These are phyloP conservation scores for Baccha elongata DNA, from an alignment of 2,888 invertebrate species.

Conservation along the genomic window DNA sequence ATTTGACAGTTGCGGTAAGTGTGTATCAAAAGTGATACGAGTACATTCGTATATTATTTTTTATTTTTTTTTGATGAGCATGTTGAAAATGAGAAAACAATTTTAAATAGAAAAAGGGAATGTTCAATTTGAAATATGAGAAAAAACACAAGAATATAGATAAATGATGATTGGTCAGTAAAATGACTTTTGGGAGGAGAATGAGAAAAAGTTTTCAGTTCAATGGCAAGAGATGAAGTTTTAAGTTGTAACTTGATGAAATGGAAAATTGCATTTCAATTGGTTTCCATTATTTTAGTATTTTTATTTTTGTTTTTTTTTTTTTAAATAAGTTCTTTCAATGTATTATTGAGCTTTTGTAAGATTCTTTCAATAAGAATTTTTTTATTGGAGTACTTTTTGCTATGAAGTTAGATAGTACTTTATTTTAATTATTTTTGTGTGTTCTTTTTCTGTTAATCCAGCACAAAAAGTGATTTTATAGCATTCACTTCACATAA, in stretches of 20 bases:
- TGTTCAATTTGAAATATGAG: constrained; percentile 26
- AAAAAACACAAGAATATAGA: not conserved
- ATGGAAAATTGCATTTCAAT: constrained; percentile 55
- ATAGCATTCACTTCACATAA: too few species aligned
- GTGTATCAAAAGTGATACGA: not conserved
- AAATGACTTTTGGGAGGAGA: constrained; percentile 16
- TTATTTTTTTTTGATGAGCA: not conserved
- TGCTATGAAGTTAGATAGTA: too few species aligned
- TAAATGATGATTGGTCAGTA: constrained; percentile 1
- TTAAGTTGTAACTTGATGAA: constrained; percentile 16
- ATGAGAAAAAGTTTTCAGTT: constrained; percentile 3
- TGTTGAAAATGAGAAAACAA: constrained; percentile 22
- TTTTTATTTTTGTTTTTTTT: not conserved
- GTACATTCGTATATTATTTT: constrained; percentile 7
- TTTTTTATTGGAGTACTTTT: not conserved
- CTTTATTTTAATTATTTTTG: too few species aligned
- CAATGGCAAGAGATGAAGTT: constrained; percentile 25
- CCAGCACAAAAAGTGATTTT: too few species aligned
- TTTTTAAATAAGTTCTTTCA: not conserved
- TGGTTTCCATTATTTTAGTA: not conserved
- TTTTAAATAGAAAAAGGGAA: constrained; percentile 13
- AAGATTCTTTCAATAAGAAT: not conserved
- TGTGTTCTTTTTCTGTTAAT: too few species aligned
- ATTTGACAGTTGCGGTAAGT: constrained; percentile 82
- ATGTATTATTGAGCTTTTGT: constrained; percentile 2